Evolutionary conservation across 2,888 invertebrate species (phyloP).

Genomic region (Phorcus lineatus): DNA sequence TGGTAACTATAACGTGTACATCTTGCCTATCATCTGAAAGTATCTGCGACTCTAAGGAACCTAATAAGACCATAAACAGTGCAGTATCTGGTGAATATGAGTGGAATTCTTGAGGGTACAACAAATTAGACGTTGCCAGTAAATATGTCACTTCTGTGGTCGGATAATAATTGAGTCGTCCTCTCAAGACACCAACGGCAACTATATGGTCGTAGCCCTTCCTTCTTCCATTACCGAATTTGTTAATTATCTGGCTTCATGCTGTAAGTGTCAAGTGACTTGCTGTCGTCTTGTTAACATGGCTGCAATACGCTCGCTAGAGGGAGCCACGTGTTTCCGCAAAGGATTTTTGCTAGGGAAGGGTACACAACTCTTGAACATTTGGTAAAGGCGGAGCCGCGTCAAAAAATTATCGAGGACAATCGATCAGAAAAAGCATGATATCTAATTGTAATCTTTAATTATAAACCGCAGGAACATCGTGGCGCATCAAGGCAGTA

Average conservation of each 20-base stretch:
- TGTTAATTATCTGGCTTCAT: neutral
- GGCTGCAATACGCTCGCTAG: neutral
- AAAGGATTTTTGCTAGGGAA: neutral
- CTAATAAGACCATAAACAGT: no score
- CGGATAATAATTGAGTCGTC: neutral
- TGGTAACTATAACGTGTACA: no score
- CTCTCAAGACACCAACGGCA: neutral
- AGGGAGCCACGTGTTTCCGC: neutral
- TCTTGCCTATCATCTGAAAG: no score
- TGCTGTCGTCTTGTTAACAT: neutral
- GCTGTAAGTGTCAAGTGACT: neutral
- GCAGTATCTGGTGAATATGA: no score
- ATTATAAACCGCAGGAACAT: conserved; percentile 2
- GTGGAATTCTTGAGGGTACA: neutral
- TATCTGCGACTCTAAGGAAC: no score
- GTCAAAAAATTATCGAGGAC: neutral
- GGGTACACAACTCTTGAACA: neutral
- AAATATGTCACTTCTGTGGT: neutral
- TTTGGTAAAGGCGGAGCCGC: neutral
- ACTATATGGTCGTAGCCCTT: neutral
- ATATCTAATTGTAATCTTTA: conserved; percentile 13
- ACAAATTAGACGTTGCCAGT: neutral
- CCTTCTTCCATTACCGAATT: neutral
- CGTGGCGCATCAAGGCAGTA: neutral
- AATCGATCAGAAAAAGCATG: neutral